phyloP scores from a whole-genome alignment of 2,888 invertebrate genomes.

The Perdita meconis region DNA sequence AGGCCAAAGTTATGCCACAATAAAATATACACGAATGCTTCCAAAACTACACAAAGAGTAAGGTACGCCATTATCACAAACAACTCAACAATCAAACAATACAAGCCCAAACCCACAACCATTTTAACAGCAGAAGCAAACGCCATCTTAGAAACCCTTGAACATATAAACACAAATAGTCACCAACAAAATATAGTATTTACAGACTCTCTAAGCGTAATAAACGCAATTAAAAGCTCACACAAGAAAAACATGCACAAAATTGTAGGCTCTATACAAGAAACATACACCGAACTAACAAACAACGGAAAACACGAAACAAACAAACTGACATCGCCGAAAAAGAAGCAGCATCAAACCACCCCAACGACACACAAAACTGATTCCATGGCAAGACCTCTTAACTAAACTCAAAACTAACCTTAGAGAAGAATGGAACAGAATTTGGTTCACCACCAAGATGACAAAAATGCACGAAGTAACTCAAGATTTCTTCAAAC shows the following conservation, averaged over 20 bases:
- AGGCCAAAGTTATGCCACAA: too few relatives aligned
- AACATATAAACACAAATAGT: neutral
- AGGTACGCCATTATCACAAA: too few relatives aligned
- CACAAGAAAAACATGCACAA: neutral
- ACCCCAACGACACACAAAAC: neutral
- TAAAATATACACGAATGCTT: too few relatives aligned
- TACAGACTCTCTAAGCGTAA: neutral
- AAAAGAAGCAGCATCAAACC: neutral
- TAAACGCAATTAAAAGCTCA: neutral
- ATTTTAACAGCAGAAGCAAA: too few relatives aligned
- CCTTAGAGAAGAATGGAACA: constrained; percentile 5
- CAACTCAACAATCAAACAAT: too few relatives aligned
- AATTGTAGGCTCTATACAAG: neutral
- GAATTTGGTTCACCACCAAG: neutral
- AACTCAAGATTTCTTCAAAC: too few relatives aligned
- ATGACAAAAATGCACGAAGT: neutral
- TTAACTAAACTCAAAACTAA: neutral
- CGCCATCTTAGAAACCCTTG: neutral
- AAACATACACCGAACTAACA: constrained; percentile 1
- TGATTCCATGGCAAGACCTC: neutral
- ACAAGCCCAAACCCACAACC: too few relatives aligned
- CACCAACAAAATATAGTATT: neutral
- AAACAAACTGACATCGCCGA: neutral
- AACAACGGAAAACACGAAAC: neutral
- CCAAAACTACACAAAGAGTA: too few relatives aligned